Evolutionary conservation across 35 echinoderm and acorn worm genomes (phyloP).

Genomic region (Heliocidaris tuberculata): DNA sequence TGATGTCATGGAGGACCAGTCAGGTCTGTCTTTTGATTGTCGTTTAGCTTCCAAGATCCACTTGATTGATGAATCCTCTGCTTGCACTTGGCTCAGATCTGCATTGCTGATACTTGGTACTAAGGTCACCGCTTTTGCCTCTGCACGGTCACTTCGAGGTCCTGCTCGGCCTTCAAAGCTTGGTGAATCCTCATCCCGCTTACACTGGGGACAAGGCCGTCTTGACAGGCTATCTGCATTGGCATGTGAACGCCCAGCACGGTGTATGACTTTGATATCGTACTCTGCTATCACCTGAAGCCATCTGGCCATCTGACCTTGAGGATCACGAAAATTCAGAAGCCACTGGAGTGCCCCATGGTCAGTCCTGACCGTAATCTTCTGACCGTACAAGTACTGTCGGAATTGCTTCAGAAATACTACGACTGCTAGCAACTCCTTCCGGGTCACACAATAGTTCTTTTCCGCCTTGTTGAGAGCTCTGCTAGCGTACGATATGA

Average conservation of each 20-base stretch:
- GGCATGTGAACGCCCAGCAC: background rate
- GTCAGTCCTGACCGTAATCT: constrained; percentile 18
- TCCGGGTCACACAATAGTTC: constrained; percentile 56
- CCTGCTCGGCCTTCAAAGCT: too few relatives aligned
- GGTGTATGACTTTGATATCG: background rate
- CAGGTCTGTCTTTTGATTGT: background rate
- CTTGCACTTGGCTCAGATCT: background rate
- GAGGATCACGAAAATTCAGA: constrained; percentile 21
- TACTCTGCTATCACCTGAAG: background rate
- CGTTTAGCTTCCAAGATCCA: constrained; percentile 1
- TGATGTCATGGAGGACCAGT: background rate
- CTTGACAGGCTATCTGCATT: constrained; percentile 41
- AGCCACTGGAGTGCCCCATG: constrained; percentile 61
- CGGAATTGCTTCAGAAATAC: constrained; percentile 49
- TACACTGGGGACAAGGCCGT: constrained; percentile 9
- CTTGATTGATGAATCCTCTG: background rate
- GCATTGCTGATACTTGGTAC: too few relatives aligned
- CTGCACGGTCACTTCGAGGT: too few relatives aligned
- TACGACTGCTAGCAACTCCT: constrained; percentile 45
- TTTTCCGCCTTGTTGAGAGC: constrained; percentile 27
- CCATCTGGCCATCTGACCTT: constrained; percentile 61
- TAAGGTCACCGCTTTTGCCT: too few relatives aligned
- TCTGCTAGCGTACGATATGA: constrained; percentile 55
- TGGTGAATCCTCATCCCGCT: too few relatives aligned
- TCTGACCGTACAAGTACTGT: constrained; percentile 60